phyloP scores from a whole-genome alignment of 2,113 vertebrate genomes.

The Nycticebus coucang region DNA sequence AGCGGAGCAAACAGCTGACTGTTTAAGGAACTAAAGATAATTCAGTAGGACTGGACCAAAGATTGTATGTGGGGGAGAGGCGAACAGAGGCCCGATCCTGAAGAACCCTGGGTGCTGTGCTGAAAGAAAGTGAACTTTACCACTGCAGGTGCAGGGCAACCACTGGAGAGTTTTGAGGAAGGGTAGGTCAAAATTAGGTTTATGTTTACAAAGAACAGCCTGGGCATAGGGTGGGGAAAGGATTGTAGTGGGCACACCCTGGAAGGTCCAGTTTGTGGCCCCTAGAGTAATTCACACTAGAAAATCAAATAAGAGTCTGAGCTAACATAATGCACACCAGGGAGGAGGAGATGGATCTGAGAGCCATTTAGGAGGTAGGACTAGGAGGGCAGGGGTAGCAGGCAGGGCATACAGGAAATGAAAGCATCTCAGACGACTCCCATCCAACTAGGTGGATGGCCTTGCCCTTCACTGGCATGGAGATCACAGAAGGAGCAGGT shows the following conservation, averaged over 20 bases:
- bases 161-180: not conserved
- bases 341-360: not conserved
- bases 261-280: not conserved
- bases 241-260: not conserved
- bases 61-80: not conserved
- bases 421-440: not conserved
- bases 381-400: not conserved
- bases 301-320: not conserved
- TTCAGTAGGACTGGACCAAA: not conserved
- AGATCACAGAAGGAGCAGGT: not conserved
- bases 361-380: not conserved
- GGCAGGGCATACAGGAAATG: not conserved
- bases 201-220: not conserved
- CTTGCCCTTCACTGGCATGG: not conserved
- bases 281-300: not conserved
- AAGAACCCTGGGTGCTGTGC: not conserved
- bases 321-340: not conserved
- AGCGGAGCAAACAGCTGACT: not conserved
- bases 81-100: not conserved
- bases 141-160: not conserved
- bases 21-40: not conserved
- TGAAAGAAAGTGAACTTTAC: slow-evolving; percentile 11
- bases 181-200: not conserved
- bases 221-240: not conserved
- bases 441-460: not conserved